A percentile compares a stretch with the other conserved stretches of the same genome.
These are phyloP conservation scores for Leucoptera coffeella DNA, from an alignment of 2,888 invertebrate species.

Conservation along the genomic window DNA sequence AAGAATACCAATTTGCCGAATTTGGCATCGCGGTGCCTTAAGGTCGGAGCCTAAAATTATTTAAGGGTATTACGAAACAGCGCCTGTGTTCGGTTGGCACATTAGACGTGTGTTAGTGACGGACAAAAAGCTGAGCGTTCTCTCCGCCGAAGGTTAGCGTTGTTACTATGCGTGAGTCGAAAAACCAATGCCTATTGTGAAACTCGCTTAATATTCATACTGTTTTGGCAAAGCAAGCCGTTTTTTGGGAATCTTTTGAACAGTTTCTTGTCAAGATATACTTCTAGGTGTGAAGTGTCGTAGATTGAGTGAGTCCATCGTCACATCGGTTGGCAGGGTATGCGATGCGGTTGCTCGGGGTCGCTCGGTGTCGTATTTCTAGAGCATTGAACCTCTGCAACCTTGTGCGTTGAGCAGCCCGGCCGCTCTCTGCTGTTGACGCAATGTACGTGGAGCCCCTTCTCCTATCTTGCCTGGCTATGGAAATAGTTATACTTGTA, in stretches of 20 bases:
- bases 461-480: conserved; percentile 43
- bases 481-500: too few relatives aligned
- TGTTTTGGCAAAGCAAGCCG: too few relatives aligned
- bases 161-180: background rate
- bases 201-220: too few relatives aligned
- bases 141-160: conserved; percentile 44
- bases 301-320: too few relatives aligned
- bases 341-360: too few relatives aligned
- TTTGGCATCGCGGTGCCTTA: conserved; percentile 37
- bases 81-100: too few relatives aligned
- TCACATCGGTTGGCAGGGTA: too few relatives aligned
- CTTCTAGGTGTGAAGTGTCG: too few relatives aligned
- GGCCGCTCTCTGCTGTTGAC: conserved; percentile 43
- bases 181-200: background rate
- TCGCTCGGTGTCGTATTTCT: conserved; percentile 36
- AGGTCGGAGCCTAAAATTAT: conserved; percentile 49
- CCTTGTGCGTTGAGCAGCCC: conserved; percentile 49
- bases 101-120: conserved; percentile 43
- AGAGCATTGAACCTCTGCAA: conserved; percentile 53
- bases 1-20: conserved; percentile 46
- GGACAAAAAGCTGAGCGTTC: conserved; percentile 25
- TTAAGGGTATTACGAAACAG: conserved; percentile 37
- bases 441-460: conserved; percentile 39
- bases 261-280: too few relatives aligned
- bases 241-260: too few relatives aligned